Evolutionary conservation across 1,140 invertebrate genomes (phyloP).

Genomic region (Lepidotrigona ventralis): DNA sequence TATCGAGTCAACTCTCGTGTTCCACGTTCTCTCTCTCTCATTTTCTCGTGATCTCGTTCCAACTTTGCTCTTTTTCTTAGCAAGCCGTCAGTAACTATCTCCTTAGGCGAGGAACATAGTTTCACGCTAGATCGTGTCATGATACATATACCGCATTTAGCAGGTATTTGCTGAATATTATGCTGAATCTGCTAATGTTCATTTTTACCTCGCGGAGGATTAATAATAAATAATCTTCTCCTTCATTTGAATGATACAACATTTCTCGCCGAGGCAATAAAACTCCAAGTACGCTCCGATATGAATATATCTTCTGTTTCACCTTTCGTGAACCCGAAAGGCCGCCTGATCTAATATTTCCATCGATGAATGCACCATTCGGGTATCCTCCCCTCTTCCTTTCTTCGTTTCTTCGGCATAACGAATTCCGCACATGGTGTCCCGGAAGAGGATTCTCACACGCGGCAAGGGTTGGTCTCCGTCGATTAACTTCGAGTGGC

Average conservation of each 20-base stretch:
- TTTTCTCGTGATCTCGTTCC: neutral
- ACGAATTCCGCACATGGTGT: conserved; percentile 50
- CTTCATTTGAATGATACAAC: too few relatives aligned
- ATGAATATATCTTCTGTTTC: neutral
- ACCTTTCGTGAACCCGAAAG: neutral
- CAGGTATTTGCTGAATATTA: neutral
- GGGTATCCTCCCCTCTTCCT: conserved; percentile 12
- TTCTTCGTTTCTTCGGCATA: conserved; percentile 41
- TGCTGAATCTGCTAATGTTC: neutral
- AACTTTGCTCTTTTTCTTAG: conserved; percentile 1
- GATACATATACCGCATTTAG: neutral
- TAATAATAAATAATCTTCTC: too few relatives aligned
- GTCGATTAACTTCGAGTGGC: conserved; percentile 66
- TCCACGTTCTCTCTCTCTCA: neutral
- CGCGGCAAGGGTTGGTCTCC: conserved; percentile 61
- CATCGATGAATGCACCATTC: neutral
- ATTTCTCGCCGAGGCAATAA: too few relatives aligned
- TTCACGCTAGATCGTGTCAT: neutral
- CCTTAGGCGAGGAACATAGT: neutral
- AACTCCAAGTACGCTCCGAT: too few relatives aligned
- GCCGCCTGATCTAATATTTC: neutral
- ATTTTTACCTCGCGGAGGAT: too few relatives aligned
- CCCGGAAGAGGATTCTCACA: conserved; percentile 60
- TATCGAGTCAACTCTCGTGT: neutral
- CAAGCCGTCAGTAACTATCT: neutral